A percentile compares a stretch with the other conserved stretches of the same genome.
These are phyloP conservation scores for Sicus ferrugineus DNA, from an alignment of 2,888 invertebrate species.

Conservation along the genomic window DNA sequence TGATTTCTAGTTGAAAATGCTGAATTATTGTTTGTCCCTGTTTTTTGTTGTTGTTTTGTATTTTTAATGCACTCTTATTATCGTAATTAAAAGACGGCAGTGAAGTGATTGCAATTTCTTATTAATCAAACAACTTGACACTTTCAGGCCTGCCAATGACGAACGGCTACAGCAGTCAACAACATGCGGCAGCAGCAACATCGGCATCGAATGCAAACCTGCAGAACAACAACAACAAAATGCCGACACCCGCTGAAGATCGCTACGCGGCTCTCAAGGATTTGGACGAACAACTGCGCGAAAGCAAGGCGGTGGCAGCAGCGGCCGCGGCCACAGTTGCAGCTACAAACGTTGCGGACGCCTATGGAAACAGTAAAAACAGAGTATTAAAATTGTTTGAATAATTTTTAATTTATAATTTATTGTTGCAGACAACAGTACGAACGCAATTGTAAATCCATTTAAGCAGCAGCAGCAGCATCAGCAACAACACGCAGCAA, in stretches of 20 bases:
- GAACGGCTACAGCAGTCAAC: conserved; percentile 44
- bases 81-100: too few species aligned
- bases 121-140: too few species aligned
- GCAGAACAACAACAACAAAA: conserved; percentile 45
- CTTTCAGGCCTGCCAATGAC: conserved; percentile 58
- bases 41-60: too few species aligned
- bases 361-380: conserved; percentile 52
- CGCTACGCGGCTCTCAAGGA: conserved; percentile 96
- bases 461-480: conserved; percentile 42
- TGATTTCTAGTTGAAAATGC: too few species aligned
- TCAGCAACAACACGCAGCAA: conserved; percentile 45
- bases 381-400: too few species aligned
- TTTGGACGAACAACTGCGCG: conserved; percentile 79
- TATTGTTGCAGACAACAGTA: conserved; percentile 12
- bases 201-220: conserved; percentile 29
- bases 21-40: too few species aligned
- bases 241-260: conserved; percentile 72
- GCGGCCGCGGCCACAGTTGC: conserved; percentile 47
- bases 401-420: conserved; percentile 2
- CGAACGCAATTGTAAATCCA: conserved; percentile 15
- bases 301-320: conserved; percentile 60
- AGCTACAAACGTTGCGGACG: conserved; percentile 48
- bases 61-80: too few species aligned
- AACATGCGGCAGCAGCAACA: conserved; percentile 41
- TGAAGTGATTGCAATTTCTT: too few species aligned